Evolutionary conservation across 2,113 vertebrate genomes (phyloP), one percentile per base, ranked within the genome.

Genomic region (Etia nguti): DNA sequence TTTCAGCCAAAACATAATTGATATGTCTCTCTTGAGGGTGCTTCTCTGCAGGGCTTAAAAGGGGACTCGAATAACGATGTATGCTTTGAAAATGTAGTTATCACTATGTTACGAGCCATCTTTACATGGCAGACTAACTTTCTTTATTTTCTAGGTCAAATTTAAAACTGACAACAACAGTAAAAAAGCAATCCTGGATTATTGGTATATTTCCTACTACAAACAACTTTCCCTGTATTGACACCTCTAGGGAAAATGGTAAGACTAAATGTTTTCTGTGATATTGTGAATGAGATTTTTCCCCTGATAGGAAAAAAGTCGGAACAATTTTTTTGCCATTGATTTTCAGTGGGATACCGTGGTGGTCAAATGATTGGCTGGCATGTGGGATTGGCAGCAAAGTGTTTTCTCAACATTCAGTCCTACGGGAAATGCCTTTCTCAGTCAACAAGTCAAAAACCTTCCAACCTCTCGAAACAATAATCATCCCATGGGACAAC

Each of bases 311-410:
- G 8, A 29, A 77, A 79, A 50, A 81, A 62, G 22, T 81, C 65
- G 43, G 13, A 34, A 52, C 46, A 52, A n/a, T 41, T 80, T 56
- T 85, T 87, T 48, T 43, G 13, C 29, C 26, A 93, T 92, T 91
- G 92, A 92, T 93, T 95, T 89, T 90, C 54, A 84, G 77, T 65
- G 77, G 70, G 83, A 79, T 90, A 36, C 56, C 6, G 26, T 62
- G 24, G 46, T 82, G 83, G 89, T 82, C 82, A 92, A 87, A 90
- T 89, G 87, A 91, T 88, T 92, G 90, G 77, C 50, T 87, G 86
- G 81, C 60, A 73, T 89, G 82, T 85, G 83, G 73, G 89, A 90
- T 88, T 85, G 81, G 89, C 87, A 92, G 83, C 34, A 62, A 83
- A 92, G 84, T 90, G 88, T 92, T 92, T 92, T 89, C 73, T 88